Base-by-base conservation (phyloP, 2,888 invertebrate genomes). In the Selenia dentaria region DNA sequence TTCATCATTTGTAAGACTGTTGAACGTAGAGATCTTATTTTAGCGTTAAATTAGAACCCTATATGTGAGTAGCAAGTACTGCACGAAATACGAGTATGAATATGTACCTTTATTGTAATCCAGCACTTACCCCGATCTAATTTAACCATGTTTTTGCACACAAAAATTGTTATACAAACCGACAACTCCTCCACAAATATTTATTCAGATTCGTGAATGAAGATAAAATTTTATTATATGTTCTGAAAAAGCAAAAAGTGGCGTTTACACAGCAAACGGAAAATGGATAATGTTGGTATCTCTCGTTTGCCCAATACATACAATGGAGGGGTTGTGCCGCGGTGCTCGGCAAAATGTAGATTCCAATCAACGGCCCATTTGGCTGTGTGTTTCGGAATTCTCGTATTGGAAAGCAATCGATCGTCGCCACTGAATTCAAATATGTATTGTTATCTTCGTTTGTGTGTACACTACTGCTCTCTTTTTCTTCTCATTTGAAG, bases 21-120 rank as follows among this genome's bases (percentile, higher is more conserved):
- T 33, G 24, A 14, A 12, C 31, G 26, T 36, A 60, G 79, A 83
- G 83, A 84, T 85, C 84, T 83, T 84, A 79, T 83, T 85, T 52
- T 70, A 74, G 83, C 74, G 55, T 52, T 48, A 36, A 39, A 37
- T 57, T 10, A 57, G 24, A 32, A 34, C 25, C 10, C 25, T 25
- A 50, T 57, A 33, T 51, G 54, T 49, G 35, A 39, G 55, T 51
- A 60, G 50, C 50, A 48, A 62, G 61, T 57, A 64, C 58, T 63
- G 79, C 78, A 78, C 72, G 58, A 57, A 49, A 47, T 27, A 3
- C n/a, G n/a, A n/a, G n/a, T n/a, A n/a, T n/a, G n/a, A n/a, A n/a
- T n/a, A 22, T 16, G 16, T 60, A 39, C 9, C 31, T n/a, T 24
- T 12, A 25, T 18, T 18, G 9, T 4, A 57, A 48, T 39, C 44